Evolutionary conservation across 53 echinoderm and acorn worm species (phyloP).

Genomic region (Stichopus horrens): DNA sequence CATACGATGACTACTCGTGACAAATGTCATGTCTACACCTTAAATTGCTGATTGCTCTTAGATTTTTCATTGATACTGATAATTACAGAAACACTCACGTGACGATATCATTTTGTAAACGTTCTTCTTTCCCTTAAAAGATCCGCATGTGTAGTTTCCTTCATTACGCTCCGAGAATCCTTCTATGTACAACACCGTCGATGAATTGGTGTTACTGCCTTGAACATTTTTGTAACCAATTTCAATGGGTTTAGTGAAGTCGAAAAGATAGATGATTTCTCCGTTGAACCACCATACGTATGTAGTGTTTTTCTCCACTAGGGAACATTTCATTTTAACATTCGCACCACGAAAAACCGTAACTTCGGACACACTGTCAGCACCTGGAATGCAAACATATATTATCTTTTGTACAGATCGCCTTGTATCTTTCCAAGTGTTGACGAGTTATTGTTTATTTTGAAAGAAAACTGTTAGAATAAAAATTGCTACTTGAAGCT

Average conservation of each 20-base stretch:
- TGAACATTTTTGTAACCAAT: background rate
- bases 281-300: background rate
- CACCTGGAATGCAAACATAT: no score
- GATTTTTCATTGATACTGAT: no score
- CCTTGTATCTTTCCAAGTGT: no score
- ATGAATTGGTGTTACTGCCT: background rate
- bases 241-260: background rate
- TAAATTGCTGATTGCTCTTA: no score
- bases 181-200: background rate
- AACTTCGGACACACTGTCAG: no score
- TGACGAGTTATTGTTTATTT: no score
- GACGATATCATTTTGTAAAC: background rate
- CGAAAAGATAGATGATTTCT: background rate
- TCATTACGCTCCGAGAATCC: background rate
- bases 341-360: background rate
- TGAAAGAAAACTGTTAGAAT: no score
- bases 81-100: background rate
- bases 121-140: background rate
- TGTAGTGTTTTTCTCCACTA: background rate
- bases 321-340: background rate
- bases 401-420: no score
- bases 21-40: no score
- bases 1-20: no score
- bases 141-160: conserved; percentile 2
- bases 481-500: no score